Percentiles rank a stretch among this genome's conserved stretches.
These are phyloP conservation scores for Metacarcinus magister DNA, from an alignment of 2,888 invertebrate species.

Conservation along the genomic window DNA sequence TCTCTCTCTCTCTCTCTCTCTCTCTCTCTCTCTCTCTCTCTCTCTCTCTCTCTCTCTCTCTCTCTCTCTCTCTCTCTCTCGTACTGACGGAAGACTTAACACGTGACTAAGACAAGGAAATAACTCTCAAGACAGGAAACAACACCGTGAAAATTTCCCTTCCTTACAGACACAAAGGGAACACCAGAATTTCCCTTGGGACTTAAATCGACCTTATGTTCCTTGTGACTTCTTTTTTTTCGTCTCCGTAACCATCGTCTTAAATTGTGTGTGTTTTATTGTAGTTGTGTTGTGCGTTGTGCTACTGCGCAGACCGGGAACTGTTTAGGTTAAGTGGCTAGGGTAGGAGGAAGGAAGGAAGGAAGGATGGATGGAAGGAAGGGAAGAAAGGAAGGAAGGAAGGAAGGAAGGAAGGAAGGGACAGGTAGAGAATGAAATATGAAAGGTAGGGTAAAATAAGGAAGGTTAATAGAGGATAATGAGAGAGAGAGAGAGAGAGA, in stretches of 20 bases:
- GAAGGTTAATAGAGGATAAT: too few relatives aligned
- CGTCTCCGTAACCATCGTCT: not conserved
- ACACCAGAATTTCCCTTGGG: not conserved
- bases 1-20: slow-evolving; percentile 2
- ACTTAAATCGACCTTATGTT: not conserved
- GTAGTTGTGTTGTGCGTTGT: not conserved
- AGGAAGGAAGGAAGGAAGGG: too few relatives aligned
- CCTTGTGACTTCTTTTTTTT: not conserved
- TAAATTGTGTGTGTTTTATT: not conserved
- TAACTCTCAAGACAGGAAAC: not conserved
- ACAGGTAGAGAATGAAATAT: too few relatives aligned
- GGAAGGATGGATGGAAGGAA: too few relatives aligned
- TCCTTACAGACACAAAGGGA: not conserved
- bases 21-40: slow-evolving; percentile 2
- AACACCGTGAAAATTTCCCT: not conserved
- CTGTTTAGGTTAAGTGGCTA: too few relatives aligned
- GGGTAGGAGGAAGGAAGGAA: too few relatives aligned
- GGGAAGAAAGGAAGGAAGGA: too few relatives aligned
- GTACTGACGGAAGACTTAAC: not conserved
- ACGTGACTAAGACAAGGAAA: not conserved
- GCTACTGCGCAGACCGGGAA: too few relatives aligned
- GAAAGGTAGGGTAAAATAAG: too few relatives aligned
- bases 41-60: not conserved
- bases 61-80: not conserved
- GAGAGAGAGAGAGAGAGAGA: slow-evolving; percentile 1